Percentiles rank a stretch among this genome's conserved stretches.
Evolutionary conservation across 2,888 invertebrate species (phyloP).

Genomic region (Cynaeus angustus): DNA sequence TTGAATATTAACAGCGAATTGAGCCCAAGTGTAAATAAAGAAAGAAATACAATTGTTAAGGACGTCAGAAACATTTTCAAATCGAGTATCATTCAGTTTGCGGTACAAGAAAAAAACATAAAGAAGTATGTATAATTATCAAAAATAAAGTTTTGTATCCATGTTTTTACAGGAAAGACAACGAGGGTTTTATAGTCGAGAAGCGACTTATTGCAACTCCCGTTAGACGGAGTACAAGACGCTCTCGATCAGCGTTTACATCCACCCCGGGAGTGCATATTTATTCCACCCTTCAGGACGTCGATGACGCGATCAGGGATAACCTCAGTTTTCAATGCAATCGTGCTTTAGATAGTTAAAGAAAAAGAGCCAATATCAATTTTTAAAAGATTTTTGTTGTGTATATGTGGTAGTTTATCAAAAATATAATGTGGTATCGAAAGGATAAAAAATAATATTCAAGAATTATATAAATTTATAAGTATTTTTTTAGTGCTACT

Average conservation of each 20-base stretch:
- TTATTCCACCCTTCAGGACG: slow-evolving; percentile 59
- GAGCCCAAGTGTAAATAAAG: slow-evolving; percentile 55
- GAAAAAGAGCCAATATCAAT: not conserved
- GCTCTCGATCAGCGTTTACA: slow-evolving; percentile 60
- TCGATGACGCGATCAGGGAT: slow-evolving; percentile 52
- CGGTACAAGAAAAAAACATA: slow-evolving; percentile 70
- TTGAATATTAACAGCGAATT: slow-evolving; percentile 73
- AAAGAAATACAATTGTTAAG: slow-evolving; percentile 64
- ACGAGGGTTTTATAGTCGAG: slow-evolving; percentile 13
- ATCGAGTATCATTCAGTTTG: slow-evolving; percentile 76
- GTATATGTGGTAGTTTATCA: too few species aligned
- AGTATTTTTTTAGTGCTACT: too few species aligned
- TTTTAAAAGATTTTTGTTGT: too few species aligned
- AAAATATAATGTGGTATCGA: too few species aligned
- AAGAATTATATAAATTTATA: too few species aligned
- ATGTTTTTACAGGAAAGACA: slow-evolving; percentile 10
- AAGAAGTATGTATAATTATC: slow-evolving; percentile 57
- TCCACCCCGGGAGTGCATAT: slow-evolving; percentile 61
- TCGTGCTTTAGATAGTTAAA: not conserved
- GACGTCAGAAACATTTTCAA: slow-evolving; percentile 77
- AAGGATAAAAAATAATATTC: too few species aligned
- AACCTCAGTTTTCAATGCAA: slow-evolving; percentile 25
- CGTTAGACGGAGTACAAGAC: slow-evolving; percentile 72
- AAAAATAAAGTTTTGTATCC: too few species aligned
- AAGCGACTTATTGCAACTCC: slow-evolving; percentile 72